A percentile compares a stretch with the other conserved stretches of the same genome.
These are phyloP conservation scores for Hippopotamyrus pictus DNA, from an alignment of 2,797 vertebrate species.

Conservation along the genomic window DNA sequence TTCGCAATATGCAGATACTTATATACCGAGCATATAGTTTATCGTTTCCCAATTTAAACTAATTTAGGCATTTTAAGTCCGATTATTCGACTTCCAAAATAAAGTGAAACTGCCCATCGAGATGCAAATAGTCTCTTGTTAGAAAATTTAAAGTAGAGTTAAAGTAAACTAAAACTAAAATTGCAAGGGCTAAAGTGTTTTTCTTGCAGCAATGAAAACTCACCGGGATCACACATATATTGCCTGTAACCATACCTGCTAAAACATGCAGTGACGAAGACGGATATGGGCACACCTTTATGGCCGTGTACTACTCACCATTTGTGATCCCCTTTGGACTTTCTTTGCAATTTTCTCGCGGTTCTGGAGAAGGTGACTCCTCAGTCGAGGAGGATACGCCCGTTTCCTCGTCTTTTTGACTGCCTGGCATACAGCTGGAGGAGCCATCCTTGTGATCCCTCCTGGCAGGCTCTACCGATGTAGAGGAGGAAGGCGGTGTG, in stretches of 20 bases:
- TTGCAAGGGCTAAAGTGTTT: not conserved
- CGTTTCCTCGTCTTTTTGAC: slow-evolving; percentile 71
- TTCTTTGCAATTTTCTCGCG: slow-evolving; percentile 73
- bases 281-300: slow-evolving; percentile 10
- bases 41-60: not conserved
- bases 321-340: slow-evolving; percentile 78
- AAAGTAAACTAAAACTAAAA: not conserved
- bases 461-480: slow-evolving; percentile 62
- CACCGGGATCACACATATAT: not conserved
- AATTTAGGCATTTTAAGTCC: not conserved
- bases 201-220: not conserved
- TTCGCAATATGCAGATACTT: not conserved
- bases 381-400: slow-evolving; percentile 81
- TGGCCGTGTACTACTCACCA: slow-evolving; percentile 68
- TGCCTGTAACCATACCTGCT: slow-evolving; percentile 19
- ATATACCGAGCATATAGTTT: not conserved
- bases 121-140: not conserved
- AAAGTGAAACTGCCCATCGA: too few relatives aligned
- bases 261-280: not conserved
- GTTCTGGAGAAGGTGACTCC: slow-evolving; percentile 81
- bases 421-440: slow-evolving; percentile 58
- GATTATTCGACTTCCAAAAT: not conserved
- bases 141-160: not conserved
- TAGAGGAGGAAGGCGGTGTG: slow-evolving; percentile 62
- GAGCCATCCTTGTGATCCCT: slow-evolving; percentile 75